Percentiles rank a stretch among this genome's conserved stretches.
Conservation (phyloP, 2,797 vertebrate genomes). For the Alcedo quadribrachys region DNA sequence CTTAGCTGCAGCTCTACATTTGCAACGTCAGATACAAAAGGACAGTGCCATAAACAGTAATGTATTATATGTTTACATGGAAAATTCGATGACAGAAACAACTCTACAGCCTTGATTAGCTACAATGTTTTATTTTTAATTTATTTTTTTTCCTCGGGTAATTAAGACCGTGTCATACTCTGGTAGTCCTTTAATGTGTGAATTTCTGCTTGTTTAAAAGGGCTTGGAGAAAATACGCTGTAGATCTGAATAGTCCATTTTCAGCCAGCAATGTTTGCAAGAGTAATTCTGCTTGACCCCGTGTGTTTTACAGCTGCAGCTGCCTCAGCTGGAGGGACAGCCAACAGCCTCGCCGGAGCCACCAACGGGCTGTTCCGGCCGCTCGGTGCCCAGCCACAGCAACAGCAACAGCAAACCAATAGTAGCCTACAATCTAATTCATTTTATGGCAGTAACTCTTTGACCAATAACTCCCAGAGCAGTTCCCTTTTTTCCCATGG, state of each 20-base stretch:
- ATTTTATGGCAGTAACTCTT: constrained; percentile 92
- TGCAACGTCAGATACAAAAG: not conserved
- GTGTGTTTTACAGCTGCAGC: constrained; percentile 84
- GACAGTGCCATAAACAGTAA: not conserved
- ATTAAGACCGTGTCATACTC: constrained; percentile 19
- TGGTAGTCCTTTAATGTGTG: constrained; percentile 10
- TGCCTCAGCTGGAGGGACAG: constrained; percentile 90
- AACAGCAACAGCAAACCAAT: constrained; percentile 85
- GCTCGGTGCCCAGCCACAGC: constrained; percentile 89
- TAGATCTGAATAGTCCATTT: constrained; percentile 48
- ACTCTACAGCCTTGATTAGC: not conserved
- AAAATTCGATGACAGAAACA: not conserved
- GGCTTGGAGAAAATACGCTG: not conserved
- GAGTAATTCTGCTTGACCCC: constrained; percentile 56
- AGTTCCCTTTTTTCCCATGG: constrained; percentile 97
- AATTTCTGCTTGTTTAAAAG: constrained; percentile 30
- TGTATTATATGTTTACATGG: not conserved
- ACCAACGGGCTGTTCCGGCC: constrained; percentile 94
- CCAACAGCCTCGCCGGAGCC: constrained; percentile 90
- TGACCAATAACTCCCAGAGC: constrained; percentile 94
- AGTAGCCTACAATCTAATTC: constrained; percentile 92
- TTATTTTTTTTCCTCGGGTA: not conserved
- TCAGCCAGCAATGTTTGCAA: constrained; percentile 28
- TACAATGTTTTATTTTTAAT: not conserved
- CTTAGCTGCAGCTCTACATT: not conserved